Percentiles rank a stretch among this genome's conserved stretches.
These are phyloP conservation scores for Pomatorhinus ruficollis DNA, from an alignment of 2,113 vertebrate species.

Conservation along the genomic window DNA sequence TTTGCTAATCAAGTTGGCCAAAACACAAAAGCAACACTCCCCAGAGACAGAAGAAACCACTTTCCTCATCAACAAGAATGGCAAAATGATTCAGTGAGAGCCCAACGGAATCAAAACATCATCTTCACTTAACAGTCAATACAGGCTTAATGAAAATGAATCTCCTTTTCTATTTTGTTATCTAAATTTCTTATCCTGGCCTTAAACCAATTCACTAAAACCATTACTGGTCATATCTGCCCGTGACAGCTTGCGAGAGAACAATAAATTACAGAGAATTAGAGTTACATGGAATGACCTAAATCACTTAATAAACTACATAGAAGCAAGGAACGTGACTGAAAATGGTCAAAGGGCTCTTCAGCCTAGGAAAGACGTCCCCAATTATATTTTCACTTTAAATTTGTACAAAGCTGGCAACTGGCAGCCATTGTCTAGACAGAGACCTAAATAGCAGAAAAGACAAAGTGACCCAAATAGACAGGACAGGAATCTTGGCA, in stretches of 20 bases:
- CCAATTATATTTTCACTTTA: background rate
- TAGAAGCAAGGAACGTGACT: background rate
- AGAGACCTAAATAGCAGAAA: background rate
- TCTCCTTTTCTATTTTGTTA: background rate
- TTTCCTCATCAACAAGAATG: background rate
- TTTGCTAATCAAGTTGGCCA: background rate
- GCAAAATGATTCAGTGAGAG: background rate
- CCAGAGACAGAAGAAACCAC: background rate
- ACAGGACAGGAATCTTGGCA: background rate
- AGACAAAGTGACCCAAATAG: slow-evolving; percentile 27
- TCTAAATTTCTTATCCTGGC: background rate
- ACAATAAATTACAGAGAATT: background rate
- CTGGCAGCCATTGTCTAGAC: background rate
- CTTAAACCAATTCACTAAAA: background rate
- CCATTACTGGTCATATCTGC: background rate
- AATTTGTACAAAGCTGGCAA: slow-evolving; percentile 7
- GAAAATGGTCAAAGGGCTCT: background rate
- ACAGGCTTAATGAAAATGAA: background rate
- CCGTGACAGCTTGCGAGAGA: background rate
- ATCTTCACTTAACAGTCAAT: background rate
- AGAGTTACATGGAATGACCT: background rate
- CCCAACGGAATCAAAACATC: background rate
- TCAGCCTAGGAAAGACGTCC: background rate
- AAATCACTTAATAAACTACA: background rate
- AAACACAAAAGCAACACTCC: background rate